Base-by-base conservation (phyloP, 1,140 invertebrate species). In the Papilio aristodemus region DNA sequence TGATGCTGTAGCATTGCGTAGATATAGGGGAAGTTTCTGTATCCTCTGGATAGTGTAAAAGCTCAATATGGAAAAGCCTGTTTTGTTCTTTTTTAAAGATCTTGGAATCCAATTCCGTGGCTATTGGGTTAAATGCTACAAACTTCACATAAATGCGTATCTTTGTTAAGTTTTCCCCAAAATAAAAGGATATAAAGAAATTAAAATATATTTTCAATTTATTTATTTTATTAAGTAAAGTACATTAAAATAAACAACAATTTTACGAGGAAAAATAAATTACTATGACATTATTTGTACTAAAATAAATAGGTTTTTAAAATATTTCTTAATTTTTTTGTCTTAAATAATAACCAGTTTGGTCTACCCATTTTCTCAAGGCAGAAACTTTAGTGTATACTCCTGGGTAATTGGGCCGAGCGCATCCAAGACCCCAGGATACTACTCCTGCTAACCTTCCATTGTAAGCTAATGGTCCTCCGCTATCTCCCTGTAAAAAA, bases 371-470 rank as follows among this genome's bases (percentile, higher is more conserved):
- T 41, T 78, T 64, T 72, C 87, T 79, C 13, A 92, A 72, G n/a
- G 75, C 79, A 13, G 91, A 83, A 10, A 95, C 92, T 67, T 93
- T 92, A 0, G 94, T 92, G 79, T 95, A 95, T 11, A 95, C 93
- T 32, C 94, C 94, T 5, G 94, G 94, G 73, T 90, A 92, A 8
- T 87, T 89, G 0, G 93, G 89, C 70, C 91, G 76, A 4, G 92
- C 94, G 73, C 95, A 95, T 0, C 92, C 92, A 22, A 92, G 79
- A 8, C 94, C 94, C 92, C 93, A 95, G 2, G 94, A 94, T 0
- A 94, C 92, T 4, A 95, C 80, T 19, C 94, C 94, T 71, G 91
- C 87, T 10, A 94, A 76, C 59, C 83, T 86, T 19, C 86, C 87
- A 17, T 90, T 72, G 8, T 85, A 72, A n/a, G 93, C 87, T n/a